phyloP scores from a whole-genome alignment of 2,888 invertebrate species.

The Ypsolopha scabrella region DNA sequence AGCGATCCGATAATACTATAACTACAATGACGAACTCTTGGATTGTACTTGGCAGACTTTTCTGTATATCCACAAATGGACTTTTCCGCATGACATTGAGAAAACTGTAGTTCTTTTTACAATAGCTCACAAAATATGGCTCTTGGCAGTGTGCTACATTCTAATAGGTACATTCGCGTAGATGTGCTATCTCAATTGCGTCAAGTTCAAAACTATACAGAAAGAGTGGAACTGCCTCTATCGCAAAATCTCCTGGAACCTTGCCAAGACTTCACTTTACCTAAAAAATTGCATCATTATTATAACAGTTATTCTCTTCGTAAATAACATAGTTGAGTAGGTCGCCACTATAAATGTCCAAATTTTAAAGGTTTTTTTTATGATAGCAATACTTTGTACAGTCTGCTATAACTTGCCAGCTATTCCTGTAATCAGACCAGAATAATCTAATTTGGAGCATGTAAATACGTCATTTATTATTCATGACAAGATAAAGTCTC shows the following conservation, averaged over 20 bases:
- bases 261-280: constrained; percentile 11
- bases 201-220: constrained; percentile 8
- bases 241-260: constrained; percentile 12
- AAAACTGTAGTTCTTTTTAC: not conserved
- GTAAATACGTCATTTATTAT: not conserved
- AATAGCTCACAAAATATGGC: not conserved
- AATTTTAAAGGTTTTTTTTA: not conserved
- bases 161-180: too few relatives aligned
- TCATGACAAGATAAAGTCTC: not conserved
- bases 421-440: too few relatives aligned
- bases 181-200: constrained; percentile 1
- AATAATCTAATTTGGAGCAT: not conserved
- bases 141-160: not conserved
- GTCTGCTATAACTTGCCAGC: too few relatives aligned
- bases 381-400: not conserved
- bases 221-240: constrained; percentile 10
- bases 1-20: too few relatives aligned
- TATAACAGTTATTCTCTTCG: not conserved
- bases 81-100: not conserved
- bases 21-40: too few relatives aligned
- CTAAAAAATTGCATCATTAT: constrained; percentile 10
- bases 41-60: not conserved
- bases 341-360: not conserved
- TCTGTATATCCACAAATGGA: not conserved
- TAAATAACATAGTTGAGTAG: not conserved